Conservation (phyloP, 2,888 invertebrate genomes). For the Dione juno region DNA sequence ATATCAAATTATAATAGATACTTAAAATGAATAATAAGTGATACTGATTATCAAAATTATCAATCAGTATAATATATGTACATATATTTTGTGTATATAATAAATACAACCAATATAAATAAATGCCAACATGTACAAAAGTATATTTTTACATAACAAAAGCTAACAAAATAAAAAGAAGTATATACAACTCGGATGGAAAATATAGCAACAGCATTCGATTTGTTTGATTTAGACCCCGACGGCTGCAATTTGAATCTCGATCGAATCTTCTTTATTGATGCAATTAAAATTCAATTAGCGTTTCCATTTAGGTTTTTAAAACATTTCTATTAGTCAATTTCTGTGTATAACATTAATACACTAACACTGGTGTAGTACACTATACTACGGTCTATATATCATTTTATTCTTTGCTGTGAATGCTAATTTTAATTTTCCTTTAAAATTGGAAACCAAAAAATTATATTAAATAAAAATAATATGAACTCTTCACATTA, state of each 20-base stretch:
- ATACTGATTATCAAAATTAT: no score
- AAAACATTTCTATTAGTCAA: neutral
- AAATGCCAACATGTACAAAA: no score
- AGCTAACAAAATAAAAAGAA: neutral
- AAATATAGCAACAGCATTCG: constrained; percentile 9
- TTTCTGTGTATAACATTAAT: neutral
- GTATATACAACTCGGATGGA: neutral
- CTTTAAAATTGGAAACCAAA: no score
- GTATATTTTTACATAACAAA: neutral
- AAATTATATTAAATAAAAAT: no score
- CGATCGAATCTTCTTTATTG: constrained; percentile 22
- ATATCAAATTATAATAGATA: no score
- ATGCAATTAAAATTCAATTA: constrained; percentile 28
- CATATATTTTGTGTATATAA: no score
- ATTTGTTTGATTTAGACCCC: constrained; percentile 22
- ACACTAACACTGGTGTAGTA: neutral
- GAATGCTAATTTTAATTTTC: no score
- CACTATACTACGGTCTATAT: neutral
- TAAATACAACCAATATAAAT: no score
- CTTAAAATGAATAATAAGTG: no score
- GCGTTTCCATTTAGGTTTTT: constrained; percentile 1
- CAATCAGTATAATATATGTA: no score
- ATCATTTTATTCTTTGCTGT: no score
- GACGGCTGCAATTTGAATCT: constrained; percentile 20
- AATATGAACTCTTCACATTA: no score